Percentiles rank a stretch among this genome's conserved stretches.
These are phyloP conservation scores for Leptonema lineaticorne DNA, from an alignment of 1,140 invertebrate species.

Conservation along the genomic window DNA sequence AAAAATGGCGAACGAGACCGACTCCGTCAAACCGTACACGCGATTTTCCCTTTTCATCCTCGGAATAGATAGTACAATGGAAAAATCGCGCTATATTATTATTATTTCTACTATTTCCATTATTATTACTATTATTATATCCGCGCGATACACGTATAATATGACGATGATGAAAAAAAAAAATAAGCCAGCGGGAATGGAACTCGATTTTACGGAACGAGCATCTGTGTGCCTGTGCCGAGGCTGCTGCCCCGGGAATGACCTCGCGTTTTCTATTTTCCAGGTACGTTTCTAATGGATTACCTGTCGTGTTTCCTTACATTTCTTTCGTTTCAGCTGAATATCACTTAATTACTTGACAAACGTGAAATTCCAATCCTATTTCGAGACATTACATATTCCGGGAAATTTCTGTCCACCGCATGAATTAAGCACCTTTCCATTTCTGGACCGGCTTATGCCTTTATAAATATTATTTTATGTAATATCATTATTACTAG, in stretches of 20 bases:
- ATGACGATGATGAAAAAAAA: background rate
- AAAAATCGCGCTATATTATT: background rate
- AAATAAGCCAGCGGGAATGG: background rate
- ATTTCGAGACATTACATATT: no score
- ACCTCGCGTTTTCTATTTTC: background rate
- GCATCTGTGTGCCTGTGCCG: background rate
- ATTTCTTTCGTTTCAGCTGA: background rate
- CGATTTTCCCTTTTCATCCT: background rate
- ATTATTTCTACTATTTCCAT: no score
- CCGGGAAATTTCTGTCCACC: no score
- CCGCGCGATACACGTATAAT: background rate
- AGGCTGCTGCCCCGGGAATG: background rate
- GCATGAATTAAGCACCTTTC: no score
- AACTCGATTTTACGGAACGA: background rate
- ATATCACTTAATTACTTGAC: background rate
- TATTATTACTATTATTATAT: background rate
- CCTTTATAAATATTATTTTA: no score
- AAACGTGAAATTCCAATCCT: no score
- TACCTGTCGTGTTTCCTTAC: background rate
- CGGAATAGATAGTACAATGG: background rate
- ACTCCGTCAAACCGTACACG: background rate
- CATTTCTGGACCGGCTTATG: no score
- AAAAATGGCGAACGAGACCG: background rate
- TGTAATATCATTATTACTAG: no score
- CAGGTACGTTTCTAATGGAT: background rate